phyloP scores from a whole-genome alignment of 2,888 invertebrate genomes.

The Troides oblongomaculatus region DNA sequence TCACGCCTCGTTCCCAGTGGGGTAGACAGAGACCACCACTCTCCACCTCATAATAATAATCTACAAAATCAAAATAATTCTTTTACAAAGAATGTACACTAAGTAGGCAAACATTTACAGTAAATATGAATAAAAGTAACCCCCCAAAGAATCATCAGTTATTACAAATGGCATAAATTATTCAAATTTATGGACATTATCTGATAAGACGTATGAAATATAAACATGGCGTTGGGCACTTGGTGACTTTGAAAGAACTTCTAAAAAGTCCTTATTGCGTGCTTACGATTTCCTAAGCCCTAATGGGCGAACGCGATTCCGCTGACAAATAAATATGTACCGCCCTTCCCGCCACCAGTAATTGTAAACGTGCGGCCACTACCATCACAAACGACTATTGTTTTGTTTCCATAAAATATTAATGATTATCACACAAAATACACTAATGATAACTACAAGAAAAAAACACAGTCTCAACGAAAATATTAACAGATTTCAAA shows the following conservation, averaged over 20 bases:
- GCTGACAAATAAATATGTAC: conserved; percentile 76
- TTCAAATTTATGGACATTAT: conserved; percentile 34
- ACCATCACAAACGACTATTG: conserved; percentile 33
- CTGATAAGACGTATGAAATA: conserved; percentile 49
- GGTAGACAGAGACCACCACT: too few relatives aligned
- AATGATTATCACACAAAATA: not conserved
- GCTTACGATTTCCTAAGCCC: conserved; percentile 60
- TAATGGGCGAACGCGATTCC: conserved; percentile 70
- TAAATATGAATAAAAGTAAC: conserved; percentile 5
- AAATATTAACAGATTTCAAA: too few relatives aligned
- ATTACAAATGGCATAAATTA: conserved; percentile 25
- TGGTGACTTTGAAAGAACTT: conserved; percentile 47
- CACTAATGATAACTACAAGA: too few relatives aligned
- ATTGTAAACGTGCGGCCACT: conserved; percentile 55
- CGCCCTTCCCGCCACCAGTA: conserved; percentile 56
- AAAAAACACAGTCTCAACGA: too few relatives aligned
- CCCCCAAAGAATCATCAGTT: conserved; percentile 10
- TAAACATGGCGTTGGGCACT: conserved; percentile 49
- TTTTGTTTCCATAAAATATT: not conserved
- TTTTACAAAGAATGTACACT: not conserved
- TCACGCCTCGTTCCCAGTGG: too few relatives aligned
- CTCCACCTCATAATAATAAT: not conserved
- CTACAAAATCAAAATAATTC: not conserved
- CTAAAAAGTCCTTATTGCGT: conserved; percentile 67
- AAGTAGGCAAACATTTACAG: not conserved